These are phyloP conservation scores for Brachionus rotundiformis DNA, from an alignment of 1,140 invertebrate genomes.

Conservation along the genomic window DNA sequence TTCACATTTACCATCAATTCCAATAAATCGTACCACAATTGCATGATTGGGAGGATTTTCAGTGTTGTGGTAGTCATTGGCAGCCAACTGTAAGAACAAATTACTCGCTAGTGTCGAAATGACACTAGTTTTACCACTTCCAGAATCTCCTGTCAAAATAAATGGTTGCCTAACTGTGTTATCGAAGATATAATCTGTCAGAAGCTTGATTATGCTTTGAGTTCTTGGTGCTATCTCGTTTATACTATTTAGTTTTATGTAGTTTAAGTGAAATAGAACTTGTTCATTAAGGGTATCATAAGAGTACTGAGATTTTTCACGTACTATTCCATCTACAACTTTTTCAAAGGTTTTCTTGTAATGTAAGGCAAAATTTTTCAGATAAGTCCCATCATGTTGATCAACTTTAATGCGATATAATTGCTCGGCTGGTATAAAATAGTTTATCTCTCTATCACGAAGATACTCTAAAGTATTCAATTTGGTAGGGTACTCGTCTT, in stretches of 20 bases:
- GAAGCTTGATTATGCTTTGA: background rate
- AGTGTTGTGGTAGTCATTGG: background rate
- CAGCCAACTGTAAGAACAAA: constrained; percentile 22
- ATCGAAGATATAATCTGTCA: constrained; percentile 43
- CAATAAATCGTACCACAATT: constrained; percentile 40
- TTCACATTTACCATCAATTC: constrained; percentile 39
- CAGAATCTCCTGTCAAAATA: constrained; percentile 25
- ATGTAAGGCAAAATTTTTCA: constrained; percentile 30
- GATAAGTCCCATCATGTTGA: background rate
- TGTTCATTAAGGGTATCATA: constrained; percentile 20
- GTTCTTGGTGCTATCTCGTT: constrained; percentile 10
- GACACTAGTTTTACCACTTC: constrained; percentile 11
- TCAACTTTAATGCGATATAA: constrained; percentile 32
- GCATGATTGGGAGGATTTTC: background rate
- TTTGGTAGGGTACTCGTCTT: constrained; percentile 4
- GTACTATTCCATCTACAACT: background rate
- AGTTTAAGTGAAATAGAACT: constrained; percentile 38
- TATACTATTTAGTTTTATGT: constrained; percentile 9
- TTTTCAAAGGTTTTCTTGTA: constrained; percentile 46
- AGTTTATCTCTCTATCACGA: constrained; percentile 36
- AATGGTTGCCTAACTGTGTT: constrained; percentile 27
- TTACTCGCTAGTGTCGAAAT: constrained; percentile 17
- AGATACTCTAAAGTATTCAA: constrained; percentile 17
- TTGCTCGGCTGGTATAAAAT: constrained; percentile 17
- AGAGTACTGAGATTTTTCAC: background rate